These are phyloP conservation scores for Timandra comae DNA, from an alignment of 2,888 invertebrate genomes.

Conservation along the genomic window DNA sequence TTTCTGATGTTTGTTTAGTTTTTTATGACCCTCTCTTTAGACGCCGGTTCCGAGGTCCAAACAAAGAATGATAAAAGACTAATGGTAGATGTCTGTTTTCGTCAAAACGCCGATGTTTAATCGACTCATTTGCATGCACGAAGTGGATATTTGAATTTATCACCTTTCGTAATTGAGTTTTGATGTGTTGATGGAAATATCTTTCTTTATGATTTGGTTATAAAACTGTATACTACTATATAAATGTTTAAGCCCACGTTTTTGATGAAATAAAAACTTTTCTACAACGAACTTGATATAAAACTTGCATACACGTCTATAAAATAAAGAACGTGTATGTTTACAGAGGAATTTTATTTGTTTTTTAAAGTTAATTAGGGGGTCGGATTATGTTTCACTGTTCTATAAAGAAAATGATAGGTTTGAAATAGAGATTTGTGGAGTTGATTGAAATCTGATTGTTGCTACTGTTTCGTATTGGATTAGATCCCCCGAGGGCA, in stretches of 20 bases:
- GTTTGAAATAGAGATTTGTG: conserved; percentile 26
- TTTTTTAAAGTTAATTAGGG: too few species aligned
- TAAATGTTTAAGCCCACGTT: conserved; percentile 26
- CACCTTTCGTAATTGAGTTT: conserved; percentile 51
- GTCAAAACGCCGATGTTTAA: conserved; percentile 64
- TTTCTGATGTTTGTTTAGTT: conserved; percentile 68
- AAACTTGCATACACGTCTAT: too few species aligned
- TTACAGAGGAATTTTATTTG: too few species aligned
- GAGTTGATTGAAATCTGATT: conserved; percentile 32
- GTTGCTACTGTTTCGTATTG: conserved; percentile 48
- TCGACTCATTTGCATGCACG: conserved; percentile 62
- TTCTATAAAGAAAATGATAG: conserved; percentile 1
- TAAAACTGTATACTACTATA: conserved; percentile 43
- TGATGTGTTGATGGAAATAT: conserved; percentile 48
- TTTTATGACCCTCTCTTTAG: conserved; percentile 57
- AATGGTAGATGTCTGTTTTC: conserved; percentile 64
- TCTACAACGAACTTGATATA: neutral
- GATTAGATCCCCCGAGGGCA: conserved; percentile 40
- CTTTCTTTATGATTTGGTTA: conserved; percentile 42
- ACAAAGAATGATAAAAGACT: conserved; percentile 71
- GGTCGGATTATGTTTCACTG: too few species aligned
- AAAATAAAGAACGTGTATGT: too few species aligned
- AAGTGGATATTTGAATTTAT: conserved; percentile 54
- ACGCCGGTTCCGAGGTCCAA: conserved; percentile 58
- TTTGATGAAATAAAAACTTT: conserved; percentile 8